These are phyloP conservation scores for Callitettix versicolor DNA, from an alignment of 1,140 invertebrate species.

Conservation along the genomic window DNA sequence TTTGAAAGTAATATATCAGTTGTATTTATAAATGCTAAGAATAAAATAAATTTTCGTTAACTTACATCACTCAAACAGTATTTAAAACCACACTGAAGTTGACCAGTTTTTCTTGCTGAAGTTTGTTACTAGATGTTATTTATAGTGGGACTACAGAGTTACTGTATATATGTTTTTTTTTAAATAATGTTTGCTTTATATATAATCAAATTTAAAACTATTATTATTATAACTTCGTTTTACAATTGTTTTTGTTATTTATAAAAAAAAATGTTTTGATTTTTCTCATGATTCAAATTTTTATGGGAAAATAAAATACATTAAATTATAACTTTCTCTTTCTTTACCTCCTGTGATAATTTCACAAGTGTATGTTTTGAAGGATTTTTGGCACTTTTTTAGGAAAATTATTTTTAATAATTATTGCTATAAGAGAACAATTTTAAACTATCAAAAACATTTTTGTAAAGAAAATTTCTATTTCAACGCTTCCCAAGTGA, in stretches of 20 bases:
- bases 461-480: no score
- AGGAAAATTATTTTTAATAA: no score
- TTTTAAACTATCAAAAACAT: no score
- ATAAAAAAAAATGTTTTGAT: slow-evolving; percentile 11
- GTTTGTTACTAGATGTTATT: slow-evolving; percentile 1
- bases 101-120: not conserved
- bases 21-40: no score
- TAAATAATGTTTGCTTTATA: slow-evolving; percentile 1
- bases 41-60: no score
- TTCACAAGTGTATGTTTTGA: no score
- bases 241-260: slow-evolving; percentile 14
- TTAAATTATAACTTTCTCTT: not conserved
- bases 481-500: no score
- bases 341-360: no score
- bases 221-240: slow-evolving; percentile 15
- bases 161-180: slow-evolving; percentile 8
- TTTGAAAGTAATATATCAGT: no score
- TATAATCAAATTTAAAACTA: slow-evolving; percentile 7
- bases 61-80: no score
- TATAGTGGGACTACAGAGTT: not conserved
- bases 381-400: no score
- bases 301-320: slow-evolving; percentile 15
- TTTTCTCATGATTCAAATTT: slow-evolving; percentile 13
- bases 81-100: not conserved
- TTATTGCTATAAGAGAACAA: no score